Base-by-base conservation (phyloP, 2,797 vertebrate genomes). In the Leptatherina wallacei region DNA sequence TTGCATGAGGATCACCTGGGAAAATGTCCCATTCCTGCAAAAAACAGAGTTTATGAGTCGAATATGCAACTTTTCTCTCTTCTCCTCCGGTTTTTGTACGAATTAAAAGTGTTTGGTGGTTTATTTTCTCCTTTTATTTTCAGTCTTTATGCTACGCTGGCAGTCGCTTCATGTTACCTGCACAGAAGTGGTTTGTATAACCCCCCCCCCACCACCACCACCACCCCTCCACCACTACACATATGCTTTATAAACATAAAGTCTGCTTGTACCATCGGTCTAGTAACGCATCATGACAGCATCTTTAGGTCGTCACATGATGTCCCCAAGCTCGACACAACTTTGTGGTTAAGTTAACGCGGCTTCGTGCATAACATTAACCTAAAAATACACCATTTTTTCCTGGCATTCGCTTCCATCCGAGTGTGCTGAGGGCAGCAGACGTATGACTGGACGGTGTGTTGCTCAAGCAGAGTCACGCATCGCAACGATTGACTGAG, bases 401-500 rank as follows among this genome's bases (percentile, higher is more conserved):
- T 56, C 4, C 38, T n/a, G 58, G 8, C 49, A 56, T 69, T 30
- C 0, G 44, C 73, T 6, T 35, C 44, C 27, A 20, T n/a, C n/a
- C n/a, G n/a, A n/a, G n/a, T n/a, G 52, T 54, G 60, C 63, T 55
- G 63, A 72, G 52, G 14, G 38, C 59, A 73, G 71, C 62, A 68
- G 33, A 32, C 40, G 32, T 65, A 71, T 78, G 70, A 82, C 65
- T 49, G 57, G 32, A n/a, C 13, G n/a, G n/a, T 0, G 11, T 32
- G 72, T 85, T 87, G 66, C 83, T 65, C 66, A 82, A 83, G 61
- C 32, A 14, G 54, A 47, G 14, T 0, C 16, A 40, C 81, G 72
- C 65, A 70, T 73, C 75, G 83, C 75, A 29, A 10, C 1, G 27
- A 49, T 18, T 65, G 61, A 65, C 58, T 30, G 24, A 55, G 24